Base-by-base conservation (phyloP, 2,113 vertebrate genomes). In the Thalassoma bifasciatum region DNA sequence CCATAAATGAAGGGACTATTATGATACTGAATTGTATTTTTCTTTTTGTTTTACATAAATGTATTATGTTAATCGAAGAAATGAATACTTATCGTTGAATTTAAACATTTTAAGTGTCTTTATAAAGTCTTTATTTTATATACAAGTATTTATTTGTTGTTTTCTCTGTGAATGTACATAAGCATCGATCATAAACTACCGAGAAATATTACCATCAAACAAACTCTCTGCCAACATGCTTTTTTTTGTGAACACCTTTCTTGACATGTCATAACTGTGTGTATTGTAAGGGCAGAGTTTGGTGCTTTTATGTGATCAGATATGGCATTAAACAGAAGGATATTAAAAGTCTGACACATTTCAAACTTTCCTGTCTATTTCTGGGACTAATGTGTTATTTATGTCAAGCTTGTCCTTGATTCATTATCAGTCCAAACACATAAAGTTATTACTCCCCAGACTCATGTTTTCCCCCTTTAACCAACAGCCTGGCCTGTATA, bases 1-100 rank as follows among this genome's bases (percentile, higher is more conserved):
- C 75, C 81, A 81, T 56, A 60, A 82, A 88, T 79, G 53, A 92
- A 92, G 90, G 86, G 90, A 91, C 87, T 83, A 66, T 72, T 69
- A 61, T 68, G 42, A 73, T 86, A 79, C 82, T 85, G 68, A 75
- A 82, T 8, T 82, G 58, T 79, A 79, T 85, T 77, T 86, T 57
- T 74, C 70, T 50, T 73, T 17, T 84, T n/a, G n/a, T n/a, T 79
- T 77, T 70, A 63, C 46, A n/a, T 49, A 68, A 59, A 68, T 86
- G 22, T 42, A 10, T 57, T 37, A 16, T 86, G 64, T 83, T 84
- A 75, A 89, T 62, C 65, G 77, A 57, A 60, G 64, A 69, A 76
- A 19, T 73, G 22, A 62, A 82, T 50, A 72, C 71, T 52, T 86
- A 72, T 77, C 69, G 30, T 60, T 75, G 8, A 64, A 30, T 11